These are phyloP conservation scores for Keiferia lycopersicella DNA, from an alignment of 2,888 invertebrate genomes.

Conservation along the genomic window DNA sequence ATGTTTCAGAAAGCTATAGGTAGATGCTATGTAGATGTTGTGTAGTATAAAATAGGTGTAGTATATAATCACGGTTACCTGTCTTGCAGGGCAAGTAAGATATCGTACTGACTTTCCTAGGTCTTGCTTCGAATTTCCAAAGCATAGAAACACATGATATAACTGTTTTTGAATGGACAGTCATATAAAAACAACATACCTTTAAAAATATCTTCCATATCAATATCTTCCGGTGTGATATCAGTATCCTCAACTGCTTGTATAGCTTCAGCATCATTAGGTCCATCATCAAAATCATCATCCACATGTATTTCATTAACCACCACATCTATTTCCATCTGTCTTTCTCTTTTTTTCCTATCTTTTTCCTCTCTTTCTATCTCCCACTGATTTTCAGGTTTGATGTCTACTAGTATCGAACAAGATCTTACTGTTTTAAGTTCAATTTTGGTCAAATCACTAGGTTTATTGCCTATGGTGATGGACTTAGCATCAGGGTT, in stretches of 20 bases:
- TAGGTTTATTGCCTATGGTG: background rate
- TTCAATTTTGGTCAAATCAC: too few species aligned
- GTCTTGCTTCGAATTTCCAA: too few species aligned
- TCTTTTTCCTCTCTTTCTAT: constrained; percentile 16
- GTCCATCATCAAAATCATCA: background rate
- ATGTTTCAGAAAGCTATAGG: too few species aligned
- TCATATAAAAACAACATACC: constrained; percentile 20
- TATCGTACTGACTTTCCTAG: too few species aligned
- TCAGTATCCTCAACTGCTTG: background rate
- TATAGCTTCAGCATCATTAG: too few species aligned
- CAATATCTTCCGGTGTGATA: constrained; percentile 17
- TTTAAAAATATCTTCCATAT: constrained; percentile 34
- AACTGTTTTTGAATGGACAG: too few species aligned
- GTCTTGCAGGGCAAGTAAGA: too few species aligned
- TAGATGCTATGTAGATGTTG: too few species aligned
- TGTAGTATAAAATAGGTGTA: too few species aligned
- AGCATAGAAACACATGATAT: too few species aligned
- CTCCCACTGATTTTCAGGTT: constrained; percentile 19
- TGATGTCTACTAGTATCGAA: constrained; percentile 15
- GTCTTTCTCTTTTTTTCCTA: background rate
- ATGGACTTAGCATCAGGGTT: background rate
- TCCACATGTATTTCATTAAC: background rate
- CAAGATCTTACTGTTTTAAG: background rate
- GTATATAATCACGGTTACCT: too few species aligned
- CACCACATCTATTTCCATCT: background rate